phyloP scores from a whole-genome alignment of 2,113 vertebrate species.

The Cyanoramphus novaezelandiae region DNA sequence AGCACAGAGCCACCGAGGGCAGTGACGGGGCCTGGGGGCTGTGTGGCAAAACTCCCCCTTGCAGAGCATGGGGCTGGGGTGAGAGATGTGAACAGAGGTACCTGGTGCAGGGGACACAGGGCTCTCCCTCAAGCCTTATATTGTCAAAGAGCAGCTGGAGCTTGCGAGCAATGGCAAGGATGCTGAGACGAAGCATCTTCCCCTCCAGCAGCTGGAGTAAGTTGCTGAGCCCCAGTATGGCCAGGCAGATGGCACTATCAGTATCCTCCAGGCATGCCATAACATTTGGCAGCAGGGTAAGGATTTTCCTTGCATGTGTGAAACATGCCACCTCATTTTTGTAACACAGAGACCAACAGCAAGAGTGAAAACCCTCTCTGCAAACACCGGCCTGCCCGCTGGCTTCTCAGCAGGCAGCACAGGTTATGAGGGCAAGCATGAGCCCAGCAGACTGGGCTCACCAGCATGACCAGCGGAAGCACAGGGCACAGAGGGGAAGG shows the following conservation, averaged over 20 bases:
- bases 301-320: no score
- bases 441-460: neutral
- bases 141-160: neutral
- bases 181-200: fast-evolving
- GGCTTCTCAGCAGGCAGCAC: neutral
- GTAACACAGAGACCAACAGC: fast-evolving
- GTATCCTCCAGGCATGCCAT: neutral
- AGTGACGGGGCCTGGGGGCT: neutral
- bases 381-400: fast-evolving
- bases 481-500: no score
- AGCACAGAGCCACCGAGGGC: fast-evolving
- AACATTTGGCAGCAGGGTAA: neutral
- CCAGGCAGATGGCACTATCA: neutral
- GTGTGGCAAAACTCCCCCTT: neutral
- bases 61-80: neutral
- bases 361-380: neutral
- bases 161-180: neutral
- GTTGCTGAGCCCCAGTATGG: neutral
- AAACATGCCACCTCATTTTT: no score
- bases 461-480: no score
- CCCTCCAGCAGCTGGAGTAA: neutral
- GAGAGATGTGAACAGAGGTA: neutral
- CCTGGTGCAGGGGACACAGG: fast-evolving
- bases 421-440: neutral
- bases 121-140: neutral